These are phyloP conservation scores for Rapana venosa DNA, from an alignment of 2,888 invertebrate genomes.

Conservation along the genomic window DNA sequence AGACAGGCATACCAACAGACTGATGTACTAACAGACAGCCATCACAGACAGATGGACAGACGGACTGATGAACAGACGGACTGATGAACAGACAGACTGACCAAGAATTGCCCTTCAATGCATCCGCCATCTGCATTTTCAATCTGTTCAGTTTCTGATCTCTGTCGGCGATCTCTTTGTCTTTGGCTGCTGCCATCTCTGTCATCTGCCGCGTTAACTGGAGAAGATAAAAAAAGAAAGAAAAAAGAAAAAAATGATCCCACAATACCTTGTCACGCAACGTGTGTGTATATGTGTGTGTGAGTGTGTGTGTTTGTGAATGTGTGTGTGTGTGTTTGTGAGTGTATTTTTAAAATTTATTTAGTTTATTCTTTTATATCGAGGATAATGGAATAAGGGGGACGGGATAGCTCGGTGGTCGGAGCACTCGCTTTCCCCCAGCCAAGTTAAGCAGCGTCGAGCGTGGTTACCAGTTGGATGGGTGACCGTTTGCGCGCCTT, in stretches of 20 bases:
- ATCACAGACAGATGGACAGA: background rate
- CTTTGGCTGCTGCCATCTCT: conserved; percentile 64
- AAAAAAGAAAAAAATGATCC: background rate
- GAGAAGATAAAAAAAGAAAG: conserved; percentile 23
- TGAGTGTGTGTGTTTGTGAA: no score
- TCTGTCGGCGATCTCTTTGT: conserved; percentile 70
- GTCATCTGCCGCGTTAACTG: conserved; percentile 67
- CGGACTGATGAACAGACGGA: background rate
- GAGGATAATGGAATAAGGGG: no score
- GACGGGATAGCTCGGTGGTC: no score
- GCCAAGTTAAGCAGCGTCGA: no score
- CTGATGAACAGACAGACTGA: background rate
- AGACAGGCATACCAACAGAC: background rate
- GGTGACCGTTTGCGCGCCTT: no score
- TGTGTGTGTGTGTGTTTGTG: no score
- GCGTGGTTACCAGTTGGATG: no score
- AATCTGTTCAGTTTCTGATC: conserved; percentile 74
- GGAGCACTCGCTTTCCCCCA: no score
- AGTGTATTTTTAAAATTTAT: no score
- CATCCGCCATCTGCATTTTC: conserved; percentile 77
- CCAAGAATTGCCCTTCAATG: conserved; percentile 75
- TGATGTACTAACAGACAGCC: background rate
- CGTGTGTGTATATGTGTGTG: no score
- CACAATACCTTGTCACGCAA: no score
- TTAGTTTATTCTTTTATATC: no score